Base-by-base conservation (phyloP, 2,888 invertebrate species). In the Sinotaia quadrata region DNA sequence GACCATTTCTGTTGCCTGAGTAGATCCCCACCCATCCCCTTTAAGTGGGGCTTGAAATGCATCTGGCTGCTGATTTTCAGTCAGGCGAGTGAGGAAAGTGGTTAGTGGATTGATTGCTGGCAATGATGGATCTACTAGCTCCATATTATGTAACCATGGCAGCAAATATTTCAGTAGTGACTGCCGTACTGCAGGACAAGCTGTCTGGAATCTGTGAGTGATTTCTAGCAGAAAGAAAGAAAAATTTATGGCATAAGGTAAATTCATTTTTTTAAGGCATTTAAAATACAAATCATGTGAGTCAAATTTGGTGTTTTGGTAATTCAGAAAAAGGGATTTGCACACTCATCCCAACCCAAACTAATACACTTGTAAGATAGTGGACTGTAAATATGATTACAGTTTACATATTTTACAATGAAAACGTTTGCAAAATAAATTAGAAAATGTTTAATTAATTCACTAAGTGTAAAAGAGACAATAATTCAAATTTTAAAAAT, bases 1-100 rank as follows among this genome's bases (percentile, higher is more conserved):
- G 59, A 99, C 96, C 96, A 99, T 97, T 90, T 99, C 98, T 0
- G 98, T 99, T n/a, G 98, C 98, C 89, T 98, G 98, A 0, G 95
- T 95, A 0, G 97, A 97, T 52, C 99, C 99, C 92, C 98, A 97
- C 0, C 98, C 98, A 87, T 97, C 97, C 62, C 95, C 92, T 24
- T 94, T 91, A 66, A 93, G 92, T 49, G 93, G 91, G 0, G 88
- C 85, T 62, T 86, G 83, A 62, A 92, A 79, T 15, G 80, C 80
- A 59, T 87, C 85, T n/a, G 71, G 37, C 72, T 90, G 91, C 89
- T 90, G 91, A 84, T 92, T 92, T 92, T 92, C 87, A 41, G 82
- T 82, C 62, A 85, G 75, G 54, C 87, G 81, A 34, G 79, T 82
- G 61, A 86, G 75, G 72, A 86, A 84, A 71, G 79, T 85, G 31